phyloP scores from a whole-genome alignment of 64 coral and sea anemone genomes.

The Acropora tenuis region DNA sequence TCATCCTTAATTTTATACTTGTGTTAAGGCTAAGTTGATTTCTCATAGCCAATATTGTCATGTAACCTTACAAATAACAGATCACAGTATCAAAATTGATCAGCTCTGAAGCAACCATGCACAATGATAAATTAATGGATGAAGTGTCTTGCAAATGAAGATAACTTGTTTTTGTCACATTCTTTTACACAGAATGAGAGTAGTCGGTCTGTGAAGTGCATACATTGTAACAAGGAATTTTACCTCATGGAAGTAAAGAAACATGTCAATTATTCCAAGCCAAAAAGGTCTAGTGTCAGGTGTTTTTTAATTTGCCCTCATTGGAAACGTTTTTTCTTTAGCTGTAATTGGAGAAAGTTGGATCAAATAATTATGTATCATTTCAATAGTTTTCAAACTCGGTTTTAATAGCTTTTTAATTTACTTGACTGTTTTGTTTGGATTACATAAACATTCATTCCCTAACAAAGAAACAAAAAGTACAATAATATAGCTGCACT shows the following conservation, averaged over 20 bases:
- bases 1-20: slow-evolving; percentile 13
- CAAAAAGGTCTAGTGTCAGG: slow-evolving; percentile 12
- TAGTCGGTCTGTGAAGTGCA: slow-evolving; percentile 33
- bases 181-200: slow-evolving; percentile 33
- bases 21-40: neutral
- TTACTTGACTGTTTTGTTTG: slow-evolving; percentile 4
- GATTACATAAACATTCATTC: slow-evolving; percentile 5
- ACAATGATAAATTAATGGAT: slow-evolving; percentile 22
- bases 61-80: slow-evolving; percentile 21
- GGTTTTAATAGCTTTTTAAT: neutral
- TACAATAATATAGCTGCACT: neutral
- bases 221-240: slow-evolving; percentile 44
- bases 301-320: slow-evolving; percentile 1
- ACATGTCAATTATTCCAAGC: slow-evolving; percentile 34
- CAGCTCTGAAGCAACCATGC: neutral
- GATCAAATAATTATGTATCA: neutral
- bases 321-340: slow-evolving; percentile 4
- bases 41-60: slow-evolving; percentile 7
- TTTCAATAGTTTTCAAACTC: neutral
- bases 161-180: slow-evolving; percentile 16
- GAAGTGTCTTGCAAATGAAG: slow-evolving; percentile 30
- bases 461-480: slow-evolving; percentile 22
- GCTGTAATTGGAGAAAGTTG: neutral
- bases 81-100: slow-evolving; percentile 17
- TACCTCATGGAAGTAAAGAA: slow-evolving; percentile 35